Evolutionary conservation across 1,140 invertebrate genomes (phyloP), one percentile per base, ranked within the genome.

Genomic region (Drosophila oshimai): DNA sequence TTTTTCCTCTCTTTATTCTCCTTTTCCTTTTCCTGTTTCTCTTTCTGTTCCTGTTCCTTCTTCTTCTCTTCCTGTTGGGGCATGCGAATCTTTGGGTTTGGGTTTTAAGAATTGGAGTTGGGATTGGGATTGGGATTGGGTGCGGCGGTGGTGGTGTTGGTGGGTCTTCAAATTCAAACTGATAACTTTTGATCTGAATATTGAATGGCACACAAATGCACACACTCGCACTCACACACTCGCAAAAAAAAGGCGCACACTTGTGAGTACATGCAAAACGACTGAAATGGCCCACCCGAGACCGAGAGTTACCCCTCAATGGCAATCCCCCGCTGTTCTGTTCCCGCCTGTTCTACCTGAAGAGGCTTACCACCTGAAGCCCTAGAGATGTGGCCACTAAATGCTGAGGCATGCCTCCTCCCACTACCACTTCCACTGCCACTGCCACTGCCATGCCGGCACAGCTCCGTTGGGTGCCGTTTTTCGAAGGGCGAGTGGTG

Each of bases 351-450:
- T 33, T 55, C 54, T 26, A 17, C 17, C 54, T 42, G 58, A 58
- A 58, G 54, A 58, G 54, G 47, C 54, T 62, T 60, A 33, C 54
- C 55, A 62, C 53, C 58, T 62, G 54, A 62, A 60, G 37, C 37
- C 54, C 54, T 39, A 34, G 58, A 62, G 54, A 62, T 31, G 54
- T 61, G 58, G 54, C 50, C 58, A 62, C 58, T 62, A 62, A 62
- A 62, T 62, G 58, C 58, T 58, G 9, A 12, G 37, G 53, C 53
- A 62, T 60, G 61, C 42, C 37, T 20, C 24, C 13, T 42, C 24
- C 57, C 36, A n/a, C n/a, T n/a, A n/a, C n/a, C n/a, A n/a, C n/a
- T n/a, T n/a, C n/a, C n/a, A n/a, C n/a, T n/a, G n/a, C n/a, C n/a
- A n/a, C n/a, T n/a, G n/a, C n/a, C n/a, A n/a, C n/a, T n/a, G n/a